Percentiles rank a stretch among this genome's conserved stretches.
Evolutionary conservation across 1,140 invertebrate species (phyloP).

Genomic region (Anastrepha obliqua): DNA sequence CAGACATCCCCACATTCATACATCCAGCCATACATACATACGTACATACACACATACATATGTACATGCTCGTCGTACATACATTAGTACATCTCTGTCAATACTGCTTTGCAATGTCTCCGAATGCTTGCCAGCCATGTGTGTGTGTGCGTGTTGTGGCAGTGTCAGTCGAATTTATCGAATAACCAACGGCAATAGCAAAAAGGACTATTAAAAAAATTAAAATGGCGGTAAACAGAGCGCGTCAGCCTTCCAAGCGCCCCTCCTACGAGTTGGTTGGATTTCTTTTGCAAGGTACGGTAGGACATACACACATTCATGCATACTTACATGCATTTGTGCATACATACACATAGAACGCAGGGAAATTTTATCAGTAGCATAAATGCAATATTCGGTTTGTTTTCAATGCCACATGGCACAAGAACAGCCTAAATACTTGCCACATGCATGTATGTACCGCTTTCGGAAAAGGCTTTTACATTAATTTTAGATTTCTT

Average conservation of each 20-base stretch:
- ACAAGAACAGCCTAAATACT: background rate
- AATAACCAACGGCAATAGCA: slow-evolving; percentile 33
- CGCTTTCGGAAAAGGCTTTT: no score
- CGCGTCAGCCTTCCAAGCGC: background rate
- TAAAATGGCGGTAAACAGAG: slow-evolving; percentile 25
- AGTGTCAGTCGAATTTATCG: slow-evolving; percentile 34
- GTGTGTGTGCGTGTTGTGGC: background rate
- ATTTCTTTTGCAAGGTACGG: background rate
- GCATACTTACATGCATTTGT: no score
- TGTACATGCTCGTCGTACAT: background rate
- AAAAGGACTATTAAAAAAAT: slow-evolving; percentile 48
- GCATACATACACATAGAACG: no score
- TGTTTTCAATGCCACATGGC: background rate
- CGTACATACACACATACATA: background rate
- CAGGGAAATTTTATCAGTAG: background rate
- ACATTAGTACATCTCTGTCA: background rate
- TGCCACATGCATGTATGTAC: background rate
- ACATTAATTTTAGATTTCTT: no score
- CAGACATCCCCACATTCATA: no score
- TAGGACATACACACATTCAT: background rate
- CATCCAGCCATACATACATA: background rate
- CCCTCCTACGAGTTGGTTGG: background rate
- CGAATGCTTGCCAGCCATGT: background rate
- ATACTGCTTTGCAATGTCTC: background rate
- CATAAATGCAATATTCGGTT: background rate